A percentile compares a stretch with the other conserved stretches of the same genome.
Conservation (phyloP, 2,888 invertebrate genomes). For the Acronicta psi region DNA sequence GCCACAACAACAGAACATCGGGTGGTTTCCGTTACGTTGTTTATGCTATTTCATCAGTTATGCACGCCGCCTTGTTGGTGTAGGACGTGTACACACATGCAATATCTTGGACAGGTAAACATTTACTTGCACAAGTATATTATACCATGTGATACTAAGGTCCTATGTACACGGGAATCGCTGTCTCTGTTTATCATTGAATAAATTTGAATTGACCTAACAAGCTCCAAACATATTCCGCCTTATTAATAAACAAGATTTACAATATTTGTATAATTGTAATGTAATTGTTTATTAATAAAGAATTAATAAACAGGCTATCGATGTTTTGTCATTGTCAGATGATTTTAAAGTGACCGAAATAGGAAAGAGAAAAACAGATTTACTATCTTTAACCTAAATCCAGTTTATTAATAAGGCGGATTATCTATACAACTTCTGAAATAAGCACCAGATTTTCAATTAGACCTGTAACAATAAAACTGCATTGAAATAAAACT, state of each 20-base stretch:
- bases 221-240: conserved; percentile 14
- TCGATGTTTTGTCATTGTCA: too few relatives aligned
- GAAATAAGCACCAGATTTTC: too few relatives aligned
- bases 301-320: too few relatives aligned
- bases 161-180: conserved; percentile 52
- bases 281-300: too few relatives aligned
- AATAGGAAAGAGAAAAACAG: too few relatives aligned
- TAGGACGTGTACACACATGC: conserved; percentile 59
- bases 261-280: too few relatives aligned
- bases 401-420: too few relatives aligned
- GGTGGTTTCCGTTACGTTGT: conserved; percentile 19
- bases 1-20: conserved; percentile 38
- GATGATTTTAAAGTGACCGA: too few relatives aligned
- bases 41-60: conserved; percentile 50
- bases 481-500: too few relatives aligned
- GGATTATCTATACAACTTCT: too few relatives aligned
- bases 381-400: too few relatives aligned
- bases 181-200: conserved; percentile 39
- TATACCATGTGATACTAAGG: conserved; percentile 47
- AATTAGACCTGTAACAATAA: too few relatives aligned
- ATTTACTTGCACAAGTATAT: conserved; percentile 52
- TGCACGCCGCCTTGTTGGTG: conserved; percentile 62
- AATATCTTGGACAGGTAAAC: conserved; percentile 57
- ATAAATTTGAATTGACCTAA: conserved; percentile 26
- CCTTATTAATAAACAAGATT: neutral